Evolutionary conservation across 2,888 invertebrate genomes (phyloP).

Genomic region (Gonocerus acuteangulatus): DNA sequence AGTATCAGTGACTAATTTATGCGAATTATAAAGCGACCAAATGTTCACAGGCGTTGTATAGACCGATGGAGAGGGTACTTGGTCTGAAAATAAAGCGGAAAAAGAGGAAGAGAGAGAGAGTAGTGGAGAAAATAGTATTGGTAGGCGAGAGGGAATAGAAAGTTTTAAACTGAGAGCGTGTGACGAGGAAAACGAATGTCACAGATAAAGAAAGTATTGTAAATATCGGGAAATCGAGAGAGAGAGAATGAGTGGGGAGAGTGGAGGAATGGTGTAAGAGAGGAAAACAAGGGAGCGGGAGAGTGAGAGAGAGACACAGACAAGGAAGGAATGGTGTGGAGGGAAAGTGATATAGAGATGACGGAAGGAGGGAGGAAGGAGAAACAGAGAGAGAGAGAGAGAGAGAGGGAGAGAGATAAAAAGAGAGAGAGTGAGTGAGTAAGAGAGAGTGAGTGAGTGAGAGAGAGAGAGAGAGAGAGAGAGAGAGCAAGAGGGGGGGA

Average conservation of each 20-base stretch:
- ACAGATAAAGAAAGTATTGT: not conserved
- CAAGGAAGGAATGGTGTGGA: not conserved
- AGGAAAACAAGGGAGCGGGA: not conserved
- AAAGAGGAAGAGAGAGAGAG: not conserved
- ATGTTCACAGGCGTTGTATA: too few species aligned
- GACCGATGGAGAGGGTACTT: too few species aligned
- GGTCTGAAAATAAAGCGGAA: too few species aligned
- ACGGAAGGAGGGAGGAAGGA: not conserved
- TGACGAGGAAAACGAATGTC: too few species aligned
- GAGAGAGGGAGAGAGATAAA: not conserved
- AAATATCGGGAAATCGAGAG: not conserved
- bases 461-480: conserved; percentile 1
- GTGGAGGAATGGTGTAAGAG: not conserved
- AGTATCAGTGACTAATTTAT: too few species aligned
- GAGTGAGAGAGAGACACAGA: not conserved
- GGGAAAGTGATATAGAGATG: not conserved
- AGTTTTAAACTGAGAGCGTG: too few species aligned
- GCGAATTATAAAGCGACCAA: too few species aligned
- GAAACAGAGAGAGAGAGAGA: not conserved
- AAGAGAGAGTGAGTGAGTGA: too few species aligned
- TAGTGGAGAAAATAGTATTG: not conserved
- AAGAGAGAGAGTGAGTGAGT: too few species aligned
- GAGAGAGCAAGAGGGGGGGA: not conserved
- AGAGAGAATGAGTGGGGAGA: conserved; percentile 9
- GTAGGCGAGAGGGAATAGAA: too few species aligned